Evolutionary conservation across 2,113 vertebrate genomes (phyloP).

Genomic region (Forbesichthys agassizii): DNA sequence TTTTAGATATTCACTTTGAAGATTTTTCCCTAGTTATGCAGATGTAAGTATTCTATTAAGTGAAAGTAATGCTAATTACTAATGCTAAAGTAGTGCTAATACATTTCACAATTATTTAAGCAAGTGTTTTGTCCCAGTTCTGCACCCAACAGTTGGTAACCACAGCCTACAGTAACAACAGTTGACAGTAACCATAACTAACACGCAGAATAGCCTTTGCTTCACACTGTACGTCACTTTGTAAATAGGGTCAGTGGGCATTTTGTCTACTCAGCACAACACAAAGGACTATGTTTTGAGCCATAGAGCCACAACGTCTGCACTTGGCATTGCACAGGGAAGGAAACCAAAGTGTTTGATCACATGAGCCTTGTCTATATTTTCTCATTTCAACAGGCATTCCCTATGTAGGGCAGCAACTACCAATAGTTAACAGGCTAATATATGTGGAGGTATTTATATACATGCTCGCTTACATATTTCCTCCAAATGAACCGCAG

Average conservation of each 20-base stretch:
- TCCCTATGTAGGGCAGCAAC: conserved; percentile 45
- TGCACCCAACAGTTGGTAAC: not conserved
- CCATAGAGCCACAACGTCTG: conserved; percentile 20
- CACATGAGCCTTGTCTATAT: conserved; percentile 46
- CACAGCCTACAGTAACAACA: too few relatives aligned
- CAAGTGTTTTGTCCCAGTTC: not conserved
- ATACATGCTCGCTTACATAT: conserved; percentile 52
- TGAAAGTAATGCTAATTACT: too few relatives aligned
- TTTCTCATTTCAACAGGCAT: conserved; percentile 43
- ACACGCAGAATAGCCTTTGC: not conserved
- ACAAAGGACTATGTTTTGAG: conserved; percentile 18
- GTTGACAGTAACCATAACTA: too few relatives aligned
- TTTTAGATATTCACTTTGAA: too few relatives aligned
- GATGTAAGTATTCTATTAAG: too few relatives aligned
- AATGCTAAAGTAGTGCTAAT: too few relatives aligned
- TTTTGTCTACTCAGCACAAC: conserved; percentile 27
- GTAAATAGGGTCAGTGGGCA: conserved; percentile 6
- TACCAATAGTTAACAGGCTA: conserved; percentile 14
- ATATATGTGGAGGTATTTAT: conserved; percentile 57
- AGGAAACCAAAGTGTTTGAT: conserved; percentile 38
- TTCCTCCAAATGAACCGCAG: conserved; percentile 38
- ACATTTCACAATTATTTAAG: too few relatives aligned
- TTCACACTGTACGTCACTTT: conserved; percentile 17
- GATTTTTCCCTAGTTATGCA: too few relatives aligned
- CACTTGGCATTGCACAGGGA: conserved; percentile 32